phyloP scores from a whole-genome alignment of 2,113 vertebrate species.

The Amia ocellicauda region DNA sequence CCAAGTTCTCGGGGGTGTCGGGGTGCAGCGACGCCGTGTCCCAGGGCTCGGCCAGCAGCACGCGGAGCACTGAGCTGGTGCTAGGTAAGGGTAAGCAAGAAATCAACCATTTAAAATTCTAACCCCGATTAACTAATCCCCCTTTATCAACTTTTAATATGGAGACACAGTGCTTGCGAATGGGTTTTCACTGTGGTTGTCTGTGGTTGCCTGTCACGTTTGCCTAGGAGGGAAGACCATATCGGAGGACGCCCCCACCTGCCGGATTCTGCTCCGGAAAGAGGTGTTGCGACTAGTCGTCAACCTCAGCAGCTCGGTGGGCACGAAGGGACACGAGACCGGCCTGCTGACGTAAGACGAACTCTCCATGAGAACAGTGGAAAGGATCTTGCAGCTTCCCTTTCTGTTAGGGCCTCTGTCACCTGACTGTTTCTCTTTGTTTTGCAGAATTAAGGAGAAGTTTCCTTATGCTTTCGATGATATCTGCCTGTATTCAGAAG shows the following conservation, averaged over 20 bases:
- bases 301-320: conserved; percentile 96
- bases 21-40: conserved; percentile 91
- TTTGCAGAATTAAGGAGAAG: conserved; percentile 92
- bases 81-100: conserved; percentile 67
- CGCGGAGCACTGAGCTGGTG: conserved; percentile 84
- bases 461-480: conserved; percentile 96
- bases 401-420: too few relatives aligned
- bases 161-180: not conserved
- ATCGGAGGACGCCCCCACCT: conserved; percentile 90
- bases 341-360: conserved; percentile 90
- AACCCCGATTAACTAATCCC: too few relatives aligned
- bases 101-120: conserved; percentile 2
- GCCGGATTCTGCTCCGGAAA: conserved; percentile 88
- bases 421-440: conserved; percentile 1
- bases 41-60: conserved; percentile 85
- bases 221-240: conserved; percentile 85
- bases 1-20: conserved; percentile 93
- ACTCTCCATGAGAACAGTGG: not conserved
- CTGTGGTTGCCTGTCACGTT: too few relatives aligned
- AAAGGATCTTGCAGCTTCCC: not conserved
- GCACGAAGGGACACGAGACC: conserved; percentile 96
- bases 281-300: conserved; percentile 93
- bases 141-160: too few relatives aligned
- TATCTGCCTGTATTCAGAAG: conserved; percentile 97
- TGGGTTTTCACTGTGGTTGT: too few relatives aligned